These are phyloP conservation scores for Podabrus alpinus DNA, from an alignment of 2,888 invertebrate species.

Conservation along the genomic window DNA sequence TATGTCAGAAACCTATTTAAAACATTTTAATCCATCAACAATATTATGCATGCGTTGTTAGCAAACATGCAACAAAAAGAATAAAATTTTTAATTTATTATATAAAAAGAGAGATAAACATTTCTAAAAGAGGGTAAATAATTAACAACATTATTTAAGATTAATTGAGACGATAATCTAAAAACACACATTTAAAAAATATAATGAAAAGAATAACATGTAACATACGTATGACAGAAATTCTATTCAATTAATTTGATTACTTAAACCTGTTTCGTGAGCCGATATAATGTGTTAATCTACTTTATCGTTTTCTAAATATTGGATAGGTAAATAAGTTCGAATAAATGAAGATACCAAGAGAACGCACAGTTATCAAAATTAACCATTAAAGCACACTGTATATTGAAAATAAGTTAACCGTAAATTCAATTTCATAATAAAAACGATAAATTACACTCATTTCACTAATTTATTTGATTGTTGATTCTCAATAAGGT, in stretches of 20 bases:
- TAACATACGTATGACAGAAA: neutral
- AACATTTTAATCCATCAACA: neutral
- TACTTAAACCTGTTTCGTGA: neutral
- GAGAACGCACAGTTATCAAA: neutral
- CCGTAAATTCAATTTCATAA: neutral
- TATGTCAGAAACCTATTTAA: neutral
- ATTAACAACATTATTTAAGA: neutral
- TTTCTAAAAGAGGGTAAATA: neutral
- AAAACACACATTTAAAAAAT: neutral
- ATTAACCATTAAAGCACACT: neutral
- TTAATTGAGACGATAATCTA: neutral
- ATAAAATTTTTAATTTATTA: neutral
- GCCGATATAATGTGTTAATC: neutral
- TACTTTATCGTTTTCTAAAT: neutral
- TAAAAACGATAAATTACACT: neutral
- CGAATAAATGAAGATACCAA: neutral
- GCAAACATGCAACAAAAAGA: neutral
- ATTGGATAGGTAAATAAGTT: neutral
- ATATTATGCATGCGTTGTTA: neutral
- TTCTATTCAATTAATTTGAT: neutral
- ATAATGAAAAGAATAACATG: neutral
- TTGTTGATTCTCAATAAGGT: neutral
- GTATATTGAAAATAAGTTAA: neutral
- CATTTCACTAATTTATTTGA: neutral
- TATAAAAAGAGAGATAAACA: neutral